These are phyloP conservation scores for Andrena chrysosceles DNA, from an alignment of 2,888 invertebrate species.

Conservation along the genomic window DNA sequence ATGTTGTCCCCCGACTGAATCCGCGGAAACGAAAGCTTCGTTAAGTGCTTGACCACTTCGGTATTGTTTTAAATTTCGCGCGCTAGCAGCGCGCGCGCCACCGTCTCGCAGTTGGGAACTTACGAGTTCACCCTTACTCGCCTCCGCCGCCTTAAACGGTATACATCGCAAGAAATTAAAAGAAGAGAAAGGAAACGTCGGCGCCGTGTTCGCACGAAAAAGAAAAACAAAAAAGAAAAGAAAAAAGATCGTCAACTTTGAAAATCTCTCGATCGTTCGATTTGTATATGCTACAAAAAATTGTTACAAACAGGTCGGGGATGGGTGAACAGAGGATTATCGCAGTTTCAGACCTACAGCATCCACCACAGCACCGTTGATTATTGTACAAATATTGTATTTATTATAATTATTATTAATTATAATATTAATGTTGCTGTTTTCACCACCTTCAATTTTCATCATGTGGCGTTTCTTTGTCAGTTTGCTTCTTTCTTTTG, in stretches of 20 bases:
- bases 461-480: constrained; percentile 76
- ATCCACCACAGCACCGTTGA: constrained; percentile 83
- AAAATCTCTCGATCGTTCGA: constrained; percentile 28
- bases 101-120: constrained; percentile 44
- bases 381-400: constrained; percentile 85
- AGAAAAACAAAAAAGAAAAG: constrained; percentile 16
- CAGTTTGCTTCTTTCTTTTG: constrained; percentile 73
- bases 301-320: constrained; percentile 58
- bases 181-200: constrained; percentile 6
- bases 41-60: constrained; percentile 39
- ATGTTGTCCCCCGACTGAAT: constrained; percentile 42
- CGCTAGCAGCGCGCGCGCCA: constrained; percentile 33
- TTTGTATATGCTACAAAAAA: constrained; percentile 17
- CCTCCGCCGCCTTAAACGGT: constrained; percentile 3
- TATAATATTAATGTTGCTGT: constrained; percentile 84
- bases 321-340: constrained; percentile 65
- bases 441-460: constrained; percentile 82
- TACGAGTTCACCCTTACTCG: constrained; percentile 29
- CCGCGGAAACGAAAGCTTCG: constrained; percentile 11
- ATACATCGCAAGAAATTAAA: constrained; percentile 16
- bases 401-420: constrained; percentile 85
- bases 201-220: background rate
- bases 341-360: constrained; percentile 74
- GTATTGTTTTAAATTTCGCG: constrained; percentile 49
- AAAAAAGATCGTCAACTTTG: constrained; percentile 22